Percentiles rank a stretch among this genome's conserved stretches.
Conservation (phyloP, 2,113 vertebrate genomes). For the Agapornis roseicollis region DNA sequence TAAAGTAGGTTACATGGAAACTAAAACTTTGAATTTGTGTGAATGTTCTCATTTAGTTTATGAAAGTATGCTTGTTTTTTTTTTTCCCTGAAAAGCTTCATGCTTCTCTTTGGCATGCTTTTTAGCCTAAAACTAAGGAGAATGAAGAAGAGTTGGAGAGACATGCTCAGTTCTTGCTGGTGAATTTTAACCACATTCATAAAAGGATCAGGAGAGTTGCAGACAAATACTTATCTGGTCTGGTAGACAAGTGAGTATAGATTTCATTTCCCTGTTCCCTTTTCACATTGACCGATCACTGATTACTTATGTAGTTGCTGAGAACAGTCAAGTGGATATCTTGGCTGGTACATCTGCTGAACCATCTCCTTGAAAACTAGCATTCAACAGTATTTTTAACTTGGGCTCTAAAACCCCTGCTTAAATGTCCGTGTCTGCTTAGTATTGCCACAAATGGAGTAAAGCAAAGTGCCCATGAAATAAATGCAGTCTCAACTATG, state of each 20-base stretch:
- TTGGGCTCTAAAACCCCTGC: neutral
- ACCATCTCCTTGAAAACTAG: neutral
- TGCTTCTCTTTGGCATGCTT: neutral
- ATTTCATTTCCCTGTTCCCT: neutral
- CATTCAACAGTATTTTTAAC: neutral
- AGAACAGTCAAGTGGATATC: neutral
- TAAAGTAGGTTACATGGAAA: constrained; percentile 79
- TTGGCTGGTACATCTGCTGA: neutral
- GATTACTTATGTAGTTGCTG: neutral
- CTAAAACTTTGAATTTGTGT: neutral
- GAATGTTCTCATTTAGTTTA: neutral
- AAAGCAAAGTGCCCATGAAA: neutral
- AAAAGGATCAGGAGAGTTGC: constrained; percentile 95
- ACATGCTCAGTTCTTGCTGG: constrained; percentile 91
- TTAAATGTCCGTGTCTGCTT: neutral
- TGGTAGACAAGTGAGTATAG: constrained; percentile 90
- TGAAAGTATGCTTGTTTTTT: neutral
- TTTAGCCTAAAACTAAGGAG: constrained; percentile 93
- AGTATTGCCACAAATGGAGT: neutral
- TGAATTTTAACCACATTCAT: constrained; percentile 98
- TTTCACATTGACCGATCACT: neutral
- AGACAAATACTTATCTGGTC: constrained; percentile 94
- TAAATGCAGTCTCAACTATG: neutral
- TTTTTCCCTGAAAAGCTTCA: neutral
- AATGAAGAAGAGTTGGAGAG: constrained; percentile 93